Base-by-base conservation (phyloP, 2,888 invertebrate genomes). In the Luperina testacea region DNA sequence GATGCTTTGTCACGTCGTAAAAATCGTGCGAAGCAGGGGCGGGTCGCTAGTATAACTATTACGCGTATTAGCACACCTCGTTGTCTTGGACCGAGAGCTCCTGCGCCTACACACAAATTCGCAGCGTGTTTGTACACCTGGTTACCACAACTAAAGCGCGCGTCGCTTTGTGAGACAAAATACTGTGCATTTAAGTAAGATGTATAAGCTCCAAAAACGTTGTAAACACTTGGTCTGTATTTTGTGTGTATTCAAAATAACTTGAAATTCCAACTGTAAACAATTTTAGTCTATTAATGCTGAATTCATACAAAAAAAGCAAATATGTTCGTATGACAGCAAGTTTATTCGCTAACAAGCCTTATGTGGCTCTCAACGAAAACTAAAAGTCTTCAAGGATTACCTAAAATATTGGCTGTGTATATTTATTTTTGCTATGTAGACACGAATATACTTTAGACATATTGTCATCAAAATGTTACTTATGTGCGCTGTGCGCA, bases 341-440 rank as follows among this genome's bases (percentile, higher is more conserved):
- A 48, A 75, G 77, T 69, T 84, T 80, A 86, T 78, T 75, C 68
- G 15, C 17, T 73, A 82, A 71, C 72, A 80, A 57, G 57, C 63
- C 68, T 78, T 84, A 71, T 78, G 32, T 38, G 59, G 53, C 67
- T 85, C 77, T 72, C 63, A 63, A 64, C n/a, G 72, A 80, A 74
- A 81, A 81, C 85, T 80, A 83, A 87, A 83, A 87, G 85, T 79
- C 61, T 78, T 72, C 76, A 85, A 72, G 72, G 76, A 83, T 87
- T 87, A 83, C 75, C 72, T 87, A 63, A 87, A 85, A 87, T 83
- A 81, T 72, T 73, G 72, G 17, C 42, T n/a, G 70, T 76, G 78
- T 85, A 87, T 61, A 85, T 83, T 81, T 76, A 78, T 84, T 87
- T 87, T 83, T 85, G 81, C 83, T 75, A 83, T 63, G 67, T 77